phyloP scores from a whole-genome alignment of 2,797 vertebrate species.

The Kryptopterus vitreolus region DNA sequence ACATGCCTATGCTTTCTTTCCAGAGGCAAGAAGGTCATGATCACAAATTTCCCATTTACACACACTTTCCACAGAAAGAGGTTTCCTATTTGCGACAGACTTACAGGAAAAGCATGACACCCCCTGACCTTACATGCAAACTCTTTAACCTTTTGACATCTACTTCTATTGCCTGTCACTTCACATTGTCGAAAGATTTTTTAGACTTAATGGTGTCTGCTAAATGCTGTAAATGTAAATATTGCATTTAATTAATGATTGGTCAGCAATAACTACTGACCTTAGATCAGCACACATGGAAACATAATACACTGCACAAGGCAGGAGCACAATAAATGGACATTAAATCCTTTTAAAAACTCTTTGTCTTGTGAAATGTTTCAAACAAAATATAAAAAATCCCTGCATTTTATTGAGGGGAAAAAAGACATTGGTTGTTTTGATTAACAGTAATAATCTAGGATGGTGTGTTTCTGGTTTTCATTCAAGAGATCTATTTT shows the following conservation, averaged over 20 bases:
- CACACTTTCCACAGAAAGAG: neutral
- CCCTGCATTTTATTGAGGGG: too few relatives aligned
- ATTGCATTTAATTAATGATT: neutral
- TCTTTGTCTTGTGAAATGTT: neutral
- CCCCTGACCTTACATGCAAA: neutral
- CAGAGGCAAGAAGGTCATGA: neutral
- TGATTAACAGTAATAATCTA: neutral
- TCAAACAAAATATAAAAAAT: too few relatives aligned
- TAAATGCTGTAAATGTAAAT: too few relatives aligned
- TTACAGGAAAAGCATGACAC: constrained; percentile 11
- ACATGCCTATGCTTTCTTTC: constrained; percentile 11
- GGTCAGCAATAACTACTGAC: neutral
- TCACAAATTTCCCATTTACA: constrained; percentile 27
- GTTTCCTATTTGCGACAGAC: constrained; percentile 13
- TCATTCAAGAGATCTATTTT: neutral
- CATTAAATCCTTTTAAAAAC: too few relatives aligned
- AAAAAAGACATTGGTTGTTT: neutral
- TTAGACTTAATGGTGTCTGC: neutral
- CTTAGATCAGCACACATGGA: neutral
- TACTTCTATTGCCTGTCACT: neutral
- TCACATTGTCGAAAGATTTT: neutral
- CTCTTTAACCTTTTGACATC: constrained; percentile 7
- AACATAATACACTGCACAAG: neutral
- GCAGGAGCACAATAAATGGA: neutral
- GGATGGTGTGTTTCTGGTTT: neutral